Base-by-base conservation (phyloP, 2,113 vertebrate genomes). In the Bos indicus region DNA sequence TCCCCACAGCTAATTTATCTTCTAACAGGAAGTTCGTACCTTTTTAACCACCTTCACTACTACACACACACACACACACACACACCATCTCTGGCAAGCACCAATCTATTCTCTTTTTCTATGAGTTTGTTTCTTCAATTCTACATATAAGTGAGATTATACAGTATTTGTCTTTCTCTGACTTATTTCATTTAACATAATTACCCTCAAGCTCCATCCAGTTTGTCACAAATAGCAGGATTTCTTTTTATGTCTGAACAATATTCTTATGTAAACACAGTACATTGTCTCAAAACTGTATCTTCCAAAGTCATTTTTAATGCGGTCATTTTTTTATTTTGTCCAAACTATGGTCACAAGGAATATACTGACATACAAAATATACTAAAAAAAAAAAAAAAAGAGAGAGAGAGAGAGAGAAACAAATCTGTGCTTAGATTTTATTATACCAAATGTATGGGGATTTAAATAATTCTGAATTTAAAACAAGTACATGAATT, bases 401-500 rank as follows among this genome's bases (percentile, higher is more conserved):
- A 10, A 5, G 36, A 36, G 36, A 36, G 36, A 36, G 36, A 36
- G 36, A 36, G 36, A 36, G 36, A 64, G 16, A 46, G 5, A 81
- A 81, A 56, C 8, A 71, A 28, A 40, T 19, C 1, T 78, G 30
- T n/a, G 59, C 12, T 51, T 59, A 74, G 23, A 56, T 94, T 95
- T 91, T 94, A 90, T 48, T 30, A 25, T 2, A 91, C 0, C 14
- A 80, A 46, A 88, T 60, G 11, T 16, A 56, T 36, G 48, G 12
- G 11, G 2, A 80, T 36, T 30, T 92, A 51, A 89, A 30, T n/a
- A 81, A 88, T 80, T 92, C 19, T 80, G 11, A 95, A 84, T 90
- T 88, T 88, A 33, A 85, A 96, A 95, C n/a, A 77, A 30, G 10
- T 19, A 80, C 96, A 91, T 64, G 3, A 92, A 77, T n/a, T 30